These are phyloP conservation scores for Perdita meconis DNA, from an alignment of 2,888 invertebrate genomes.

Conservation along the genomic window DNA sequence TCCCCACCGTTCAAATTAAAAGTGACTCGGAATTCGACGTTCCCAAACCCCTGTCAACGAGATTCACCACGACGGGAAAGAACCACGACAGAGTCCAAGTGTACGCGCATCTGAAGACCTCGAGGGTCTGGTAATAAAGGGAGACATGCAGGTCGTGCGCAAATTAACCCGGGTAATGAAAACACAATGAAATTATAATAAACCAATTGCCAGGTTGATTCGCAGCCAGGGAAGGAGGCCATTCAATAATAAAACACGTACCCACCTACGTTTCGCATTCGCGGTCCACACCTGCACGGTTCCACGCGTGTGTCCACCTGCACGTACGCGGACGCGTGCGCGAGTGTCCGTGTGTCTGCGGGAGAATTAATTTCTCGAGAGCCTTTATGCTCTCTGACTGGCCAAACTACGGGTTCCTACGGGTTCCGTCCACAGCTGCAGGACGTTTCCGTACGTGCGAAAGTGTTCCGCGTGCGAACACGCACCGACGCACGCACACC, in stretches of 20 bases:
- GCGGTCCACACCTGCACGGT: constrained; percentile 26
- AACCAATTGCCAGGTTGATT: constrained; percentile 83
- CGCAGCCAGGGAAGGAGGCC: constrained; percentile 79
- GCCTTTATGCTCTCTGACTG: constrained; percentile 82
- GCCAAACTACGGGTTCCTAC: constrained; percentile 77
- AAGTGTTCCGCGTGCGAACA: not conserved
- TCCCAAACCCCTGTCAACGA: constrained; percentile 34
- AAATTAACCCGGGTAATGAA: constrained; percentile 83
- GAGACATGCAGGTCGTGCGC: constrained; percentile 76
- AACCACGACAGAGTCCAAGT: constrained; percentile 60
- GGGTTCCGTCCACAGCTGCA: constrained; percentile 61
- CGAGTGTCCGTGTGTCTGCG: constrained; percentile 61
- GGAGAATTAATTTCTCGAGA: constrained; percentile 83
- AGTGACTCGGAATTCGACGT: no score
- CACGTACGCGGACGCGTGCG: not conserved
- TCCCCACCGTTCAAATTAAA: no score
- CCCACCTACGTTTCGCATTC: constrained; percentile 64
- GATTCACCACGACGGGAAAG: constrained; percentile 50
- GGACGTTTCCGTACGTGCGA: constrained; percentile 20
- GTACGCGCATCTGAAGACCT: constrained; percentile 70
- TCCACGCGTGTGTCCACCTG: not conserved
- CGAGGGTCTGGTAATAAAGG: constrained; percentile 76
- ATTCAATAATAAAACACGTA: constrained; percentile 83
- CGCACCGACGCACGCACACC: constrained; percentile 54
- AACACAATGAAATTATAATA: constrained; percentile 84